Conservation (phyloP, 2,797 vertebrate genomes). For the Molossus alvarezi region DNA sequence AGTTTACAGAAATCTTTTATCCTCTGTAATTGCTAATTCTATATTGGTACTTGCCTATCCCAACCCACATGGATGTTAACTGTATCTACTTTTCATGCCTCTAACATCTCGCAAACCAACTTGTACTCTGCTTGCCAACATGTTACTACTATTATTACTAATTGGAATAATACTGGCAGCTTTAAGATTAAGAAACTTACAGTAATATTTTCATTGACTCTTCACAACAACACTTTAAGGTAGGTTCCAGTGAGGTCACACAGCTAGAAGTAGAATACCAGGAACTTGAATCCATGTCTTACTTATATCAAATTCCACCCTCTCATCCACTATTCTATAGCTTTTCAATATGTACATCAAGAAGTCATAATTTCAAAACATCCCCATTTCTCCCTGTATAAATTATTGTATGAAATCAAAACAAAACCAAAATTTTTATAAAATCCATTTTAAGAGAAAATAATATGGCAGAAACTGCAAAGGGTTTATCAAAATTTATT, state of each 20-base stretch:
- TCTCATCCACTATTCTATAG: background rate
- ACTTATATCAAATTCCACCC: background rate
- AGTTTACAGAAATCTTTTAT: background rate
- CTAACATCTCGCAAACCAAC: constrained; percentile 1
- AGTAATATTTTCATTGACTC: background rate
- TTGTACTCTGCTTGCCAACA: background rate
- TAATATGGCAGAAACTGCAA: background rate
- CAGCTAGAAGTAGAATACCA: background rate
- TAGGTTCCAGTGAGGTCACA: background rate
- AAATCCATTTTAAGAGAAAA: constrained; percentile 23
- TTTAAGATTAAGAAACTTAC: constrained; percentile 23
- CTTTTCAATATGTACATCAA: background rate
- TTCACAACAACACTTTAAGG: constrained; percentile 68
- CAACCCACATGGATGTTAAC: background rate
- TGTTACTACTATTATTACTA: background rate
- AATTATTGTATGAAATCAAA: constrained; percentile 3
- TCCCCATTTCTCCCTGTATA: background rate
- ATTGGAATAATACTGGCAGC: background rate
- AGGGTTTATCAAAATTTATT: constrained; percentile 20
- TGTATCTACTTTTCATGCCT: background rate
- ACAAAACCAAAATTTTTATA: background rate
- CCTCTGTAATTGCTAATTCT: constrained; percentile 13
- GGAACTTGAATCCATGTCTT: background rate
- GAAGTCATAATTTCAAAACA: constrained; percentile 4
- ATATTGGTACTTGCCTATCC: background rate